Evolutionary conservation across 2,888 invertebrate species (phyloP).

Genomic region (Dendrolimus houi): DNA sequence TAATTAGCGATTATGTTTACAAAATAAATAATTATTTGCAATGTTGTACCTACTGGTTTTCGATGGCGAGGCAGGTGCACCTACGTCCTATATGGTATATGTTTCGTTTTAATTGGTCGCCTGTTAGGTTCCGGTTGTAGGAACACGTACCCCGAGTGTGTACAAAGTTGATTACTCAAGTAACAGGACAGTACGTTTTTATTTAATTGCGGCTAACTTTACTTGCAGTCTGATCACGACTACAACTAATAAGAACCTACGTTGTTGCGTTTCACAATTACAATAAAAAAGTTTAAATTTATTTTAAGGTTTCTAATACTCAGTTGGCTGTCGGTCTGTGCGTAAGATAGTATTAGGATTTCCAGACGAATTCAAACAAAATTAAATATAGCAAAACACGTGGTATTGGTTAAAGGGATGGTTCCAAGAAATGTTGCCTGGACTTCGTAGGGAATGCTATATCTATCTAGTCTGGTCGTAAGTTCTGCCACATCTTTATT

Average conservation of each 20-base stretch:
- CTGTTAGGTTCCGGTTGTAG: slow-evolving; percentile 31
- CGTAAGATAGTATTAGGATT: too few relatives aligned
- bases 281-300: neutral
- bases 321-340: too few relatives aligned
- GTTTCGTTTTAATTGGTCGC: slow-evolving; percentile 48
- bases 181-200: slow-evolving; percentile 7
- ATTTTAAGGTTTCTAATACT: neutral
- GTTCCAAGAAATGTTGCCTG: too few relatives aligned
- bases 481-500: too few relatives aligned
- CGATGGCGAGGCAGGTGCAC: neutral
- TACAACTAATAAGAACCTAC: slow-evolving; percentile 1
- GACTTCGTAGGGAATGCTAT: too few relatives aligned
- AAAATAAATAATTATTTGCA: too few relatives aligned
- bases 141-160: slow-evolving; percentile 11
- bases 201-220: neutral
- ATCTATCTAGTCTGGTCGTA: too few relatives aligned
- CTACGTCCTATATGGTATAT: neutral
- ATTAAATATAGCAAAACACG: too few relatives aligned
- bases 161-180: slow-evolving; percentile 16
- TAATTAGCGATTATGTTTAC: too few relatives aligned
- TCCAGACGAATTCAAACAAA: too few relatives aligned
- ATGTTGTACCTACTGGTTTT: neutral
- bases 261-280: slow-evolving; percentile 6
- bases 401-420: too few relatives aligned
- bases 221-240: neutral